These are phyloP conservation scores for Calosoma granatense DNA, from an alignment of 1,140 invertebrate genomes.

Conservation along the genomic window DNA sequence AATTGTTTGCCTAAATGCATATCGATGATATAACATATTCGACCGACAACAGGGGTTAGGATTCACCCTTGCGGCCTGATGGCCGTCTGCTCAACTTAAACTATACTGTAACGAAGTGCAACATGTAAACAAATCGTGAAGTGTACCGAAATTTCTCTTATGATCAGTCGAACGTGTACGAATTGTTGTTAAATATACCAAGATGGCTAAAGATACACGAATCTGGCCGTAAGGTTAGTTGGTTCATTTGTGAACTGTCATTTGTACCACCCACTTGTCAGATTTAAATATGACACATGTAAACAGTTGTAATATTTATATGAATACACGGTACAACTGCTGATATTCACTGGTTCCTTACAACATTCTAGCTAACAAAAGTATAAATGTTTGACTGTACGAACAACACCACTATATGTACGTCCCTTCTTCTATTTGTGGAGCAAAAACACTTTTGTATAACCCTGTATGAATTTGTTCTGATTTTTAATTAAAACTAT, in stretches of 20 bases:
- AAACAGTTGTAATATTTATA: neutral
- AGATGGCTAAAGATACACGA: neutral
- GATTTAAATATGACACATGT: conserved; percentile 14
- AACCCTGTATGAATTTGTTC: too few species aligned
- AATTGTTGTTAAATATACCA: neutral
- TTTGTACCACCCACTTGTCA: conserved; percentile 22
- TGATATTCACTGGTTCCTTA: too few species aligned
- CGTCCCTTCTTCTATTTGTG: too few species aligned
- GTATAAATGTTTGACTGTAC: too few species aligned
- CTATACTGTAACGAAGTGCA: conserved; percentile 10
- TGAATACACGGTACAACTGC: too few species aligned
- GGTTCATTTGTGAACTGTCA: conserved; percentile 17
- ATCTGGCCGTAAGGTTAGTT: neutral
- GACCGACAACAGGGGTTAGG: conserved; percentile 28
- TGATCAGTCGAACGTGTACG: neutral
- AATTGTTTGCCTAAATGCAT: neutral
- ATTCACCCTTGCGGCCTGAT: conserved; percentile 29
- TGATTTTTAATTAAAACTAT: too few species aligned
- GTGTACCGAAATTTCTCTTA: conserved; percentile 19
- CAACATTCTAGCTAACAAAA: too few species aligned
- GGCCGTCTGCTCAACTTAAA: conserved; percentile 20
- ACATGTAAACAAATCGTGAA: conserved; percentile 19
- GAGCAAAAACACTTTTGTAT: too few species aligned
- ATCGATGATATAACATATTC: conserved; percentile 11
- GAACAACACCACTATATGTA: too few species aligned